Evolutionary conservation across 2,113 vertebrate species (phyloP).

Genomic region (Sinocyclocheilus grahami): DNA sequence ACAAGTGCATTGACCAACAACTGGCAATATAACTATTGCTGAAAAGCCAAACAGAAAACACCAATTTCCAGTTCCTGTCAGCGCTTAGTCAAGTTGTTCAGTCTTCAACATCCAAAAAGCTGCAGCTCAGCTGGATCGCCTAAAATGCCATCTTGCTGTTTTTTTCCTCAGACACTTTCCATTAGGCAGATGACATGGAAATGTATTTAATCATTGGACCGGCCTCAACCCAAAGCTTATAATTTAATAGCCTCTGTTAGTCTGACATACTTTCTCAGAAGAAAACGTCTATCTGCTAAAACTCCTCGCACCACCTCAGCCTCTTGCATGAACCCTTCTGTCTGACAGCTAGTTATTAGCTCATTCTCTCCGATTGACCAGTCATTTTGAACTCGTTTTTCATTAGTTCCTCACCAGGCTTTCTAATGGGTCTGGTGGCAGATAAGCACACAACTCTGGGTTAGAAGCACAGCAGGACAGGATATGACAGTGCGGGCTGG

Average conservation of each 20-base stretch:
- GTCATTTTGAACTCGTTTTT: constrained; percentile 11
- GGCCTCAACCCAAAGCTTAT: constrained; percentile 41
- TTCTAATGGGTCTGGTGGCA: background rate
- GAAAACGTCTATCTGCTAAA: constrained; percentile 28
- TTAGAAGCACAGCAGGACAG: constrained; percentile 3
- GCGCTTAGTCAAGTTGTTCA: constrained; percentile 17
- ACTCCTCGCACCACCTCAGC: constrained; percentile 13
- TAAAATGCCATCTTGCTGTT: constrained; percentile 28
- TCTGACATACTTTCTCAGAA: constrained; percentile 29
- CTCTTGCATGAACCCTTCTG: constrained; percentile 37
- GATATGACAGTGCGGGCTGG: background rate
- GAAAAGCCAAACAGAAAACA: background rate
- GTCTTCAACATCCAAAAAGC: constrained; percentile 7
- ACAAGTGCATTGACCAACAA: constrained; percentile 9
- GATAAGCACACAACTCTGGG: constrained; percentile 12
- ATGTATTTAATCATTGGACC: constrained; percentile 42
- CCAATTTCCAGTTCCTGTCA: constrained; percentile 16
- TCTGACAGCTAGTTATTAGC: constrained; percentile 50
- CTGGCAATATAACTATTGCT: background rate
- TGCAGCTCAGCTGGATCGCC: constrained; percentile 8
- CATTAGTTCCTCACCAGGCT: constrained; percentile 24
- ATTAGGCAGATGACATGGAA: constrained; percentile 37
- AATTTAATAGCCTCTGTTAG: constrained; percentile 44
- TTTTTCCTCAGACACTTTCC: constrained; percentile 23
- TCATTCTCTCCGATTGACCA: constrained; percentile 25